Conservation (phyloP, 2,888 invertebrate species). For the Melolontha melolontha region DNA sequence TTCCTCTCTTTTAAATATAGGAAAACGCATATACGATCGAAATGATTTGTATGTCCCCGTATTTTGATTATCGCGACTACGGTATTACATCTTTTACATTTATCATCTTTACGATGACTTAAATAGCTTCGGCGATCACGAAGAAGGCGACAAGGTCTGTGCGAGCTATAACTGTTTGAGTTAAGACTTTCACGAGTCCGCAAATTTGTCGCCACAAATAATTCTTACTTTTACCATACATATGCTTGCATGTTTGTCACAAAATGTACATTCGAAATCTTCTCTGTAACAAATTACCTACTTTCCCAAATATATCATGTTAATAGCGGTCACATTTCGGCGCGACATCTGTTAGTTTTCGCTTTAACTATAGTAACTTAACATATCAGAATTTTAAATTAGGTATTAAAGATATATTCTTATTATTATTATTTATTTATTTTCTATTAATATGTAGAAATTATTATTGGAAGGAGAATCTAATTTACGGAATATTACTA, state of each 20-base stretch:
- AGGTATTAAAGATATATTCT: too few relatives aligned
- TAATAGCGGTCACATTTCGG: not conserved
- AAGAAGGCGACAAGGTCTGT: not conserved
- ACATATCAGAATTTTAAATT: too few relatives aligned
- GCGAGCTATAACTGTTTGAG: too few relatives aligned
- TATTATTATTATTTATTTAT: too few relatives aligned
- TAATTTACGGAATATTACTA: too few relatives aligned
- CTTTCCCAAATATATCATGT: slow-evolving; percentile 38
- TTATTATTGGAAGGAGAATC: too few relatives aligned
- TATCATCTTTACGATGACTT: not conserved
- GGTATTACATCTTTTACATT: too few relatives aligned
- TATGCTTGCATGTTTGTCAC: slow-evolving; percentile 25
- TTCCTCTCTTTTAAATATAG: too few relatives aligned
- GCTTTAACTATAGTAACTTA: slow-evolving; percentile 1
- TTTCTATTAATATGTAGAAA: too few relatives aligned
- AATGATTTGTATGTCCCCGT: too few relatives aligned
- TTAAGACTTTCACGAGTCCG: slow-evolving; percentile 1
- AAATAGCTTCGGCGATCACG: not conserved
- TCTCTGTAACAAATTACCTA: slow-evolving; percentile 37
- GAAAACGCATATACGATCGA: too few relatives aligned
- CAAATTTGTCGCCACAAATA: slow-evolving; percentile 22
- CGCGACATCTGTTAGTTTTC: slow-evolving; percentile 25
- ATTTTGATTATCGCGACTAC: too few relatives aligned
- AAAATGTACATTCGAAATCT: slow-evolving; percentile 29
- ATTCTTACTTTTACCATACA: slow-evolving; percentile 18